Conservation (phyloP, 1,140 invertebrate genomes). For the Ceratosolen solmsi region DNA sequence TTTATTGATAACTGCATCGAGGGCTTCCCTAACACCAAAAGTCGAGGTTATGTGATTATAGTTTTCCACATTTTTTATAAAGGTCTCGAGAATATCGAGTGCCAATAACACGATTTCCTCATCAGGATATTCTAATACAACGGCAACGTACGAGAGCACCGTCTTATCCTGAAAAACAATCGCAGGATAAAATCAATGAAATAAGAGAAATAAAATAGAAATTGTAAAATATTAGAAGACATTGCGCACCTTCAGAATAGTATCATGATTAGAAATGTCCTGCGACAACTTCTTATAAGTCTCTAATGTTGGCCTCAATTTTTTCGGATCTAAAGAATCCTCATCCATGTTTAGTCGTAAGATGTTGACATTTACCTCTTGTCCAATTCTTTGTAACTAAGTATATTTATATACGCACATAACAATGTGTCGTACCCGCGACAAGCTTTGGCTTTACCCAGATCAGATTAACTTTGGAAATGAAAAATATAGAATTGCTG, state of each 20-base stretch:
- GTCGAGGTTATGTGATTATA: conserved; percentile 72
- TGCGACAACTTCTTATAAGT: conserved; percentile 69
- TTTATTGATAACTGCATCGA: conserved; percentile 69
- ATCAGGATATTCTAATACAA: conserved; percentile 69
- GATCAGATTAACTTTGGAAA: background rate
- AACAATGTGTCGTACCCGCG: background rate
- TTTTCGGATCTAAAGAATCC: conserved; percentile 65
- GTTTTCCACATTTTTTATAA: conserved; percentile 71
- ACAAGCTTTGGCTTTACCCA: background rate
- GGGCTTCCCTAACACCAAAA: conserved; percentile 70
- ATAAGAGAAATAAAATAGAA: conserved; percentile 43
- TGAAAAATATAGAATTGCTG: background rate
- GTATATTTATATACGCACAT: background rate
- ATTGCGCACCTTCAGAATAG: conserved; percentile 69
- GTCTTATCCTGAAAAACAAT: conserved; percentile 68
- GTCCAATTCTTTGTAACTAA: too few species aligned
- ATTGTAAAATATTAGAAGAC: conserved; percentile 30
- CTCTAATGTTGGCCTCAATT: conserved; percentile 66
- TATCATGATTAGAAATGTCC: conserved; percentile 71
- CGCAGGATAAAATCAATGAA: background rate
- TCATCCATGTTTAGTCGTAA: conserved; percentile 62
- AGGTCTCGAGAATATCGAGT: conserved; percentile 68
- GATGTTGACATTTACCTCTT: conserved; percentile 51
- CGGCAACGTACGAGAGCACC: conserved; percentile 70
- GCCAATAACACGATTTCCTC: conserved; percentile 65